Evolutionary conservation across 1,140 invertebrate species (phyloP).

Genomic region (Drosophila willistoni): DNA sequence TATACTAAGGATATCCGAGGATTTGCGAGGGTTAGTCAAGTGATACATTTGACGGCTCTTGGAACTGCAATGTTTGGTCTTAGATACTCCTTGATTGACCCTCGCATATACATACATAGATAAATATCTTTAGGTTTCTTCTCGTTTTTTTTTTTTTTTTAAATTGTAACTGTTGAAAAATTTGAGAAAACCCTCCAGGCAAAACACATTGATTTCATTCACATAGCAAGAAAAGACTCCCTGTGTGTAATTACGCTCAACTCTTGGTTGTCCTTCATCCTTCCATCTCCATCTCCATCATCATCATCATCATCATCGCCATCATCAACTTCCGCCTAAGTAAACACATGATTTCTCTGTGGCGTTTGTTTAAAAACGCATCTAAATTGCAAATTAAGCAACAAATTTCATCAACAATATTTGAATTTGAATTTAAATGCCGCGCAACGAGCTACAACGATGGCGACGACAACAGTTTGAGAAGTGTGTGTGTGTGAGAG

Average conservation of each 20-base stretch:
- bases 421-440: constrained; percentile 81
- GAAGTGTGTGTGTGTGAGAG: constrained; percentile 5
- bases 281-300: constrained; percentile 14
- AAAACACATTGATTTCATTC: constrained; percentile 29
- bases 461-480: constrained; percentile 10
- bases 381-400: constrained; percentile 82
- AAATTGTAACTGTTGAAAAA: constrained; percentile 35
- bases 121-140: too few species aligned
- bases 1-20: background rate
- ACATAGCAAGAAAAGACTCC: constrained; percentile 1
- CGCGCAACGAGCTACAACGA: constrained; percentile 47
- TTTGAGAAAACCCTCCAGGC: constrained; percentile 25
- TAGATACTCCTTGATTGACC: too few species aligned
- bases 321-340: constrained; percentile 68
- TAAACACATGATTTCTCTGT: constrained; percentile 74
- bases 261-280: constrained; percentile 14
- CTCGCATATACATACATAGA: too few species aligned
- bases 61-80: too few species aligned
- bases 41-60: too few species aligned
- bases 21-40: background rate
- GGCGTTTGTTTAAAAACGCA: constrained; percentile 78
- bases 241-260: constrained; percentile 44
- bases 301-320: constrained; percentile 40
- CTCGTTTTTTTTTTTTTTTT: too few species aligned
- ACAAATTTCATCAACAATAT: constrained; percentile 82